Evolutionary conservation across 1,140 invertebrate genomes (phyloP).

Genomic region (Diploscapter pachys): DNA sequence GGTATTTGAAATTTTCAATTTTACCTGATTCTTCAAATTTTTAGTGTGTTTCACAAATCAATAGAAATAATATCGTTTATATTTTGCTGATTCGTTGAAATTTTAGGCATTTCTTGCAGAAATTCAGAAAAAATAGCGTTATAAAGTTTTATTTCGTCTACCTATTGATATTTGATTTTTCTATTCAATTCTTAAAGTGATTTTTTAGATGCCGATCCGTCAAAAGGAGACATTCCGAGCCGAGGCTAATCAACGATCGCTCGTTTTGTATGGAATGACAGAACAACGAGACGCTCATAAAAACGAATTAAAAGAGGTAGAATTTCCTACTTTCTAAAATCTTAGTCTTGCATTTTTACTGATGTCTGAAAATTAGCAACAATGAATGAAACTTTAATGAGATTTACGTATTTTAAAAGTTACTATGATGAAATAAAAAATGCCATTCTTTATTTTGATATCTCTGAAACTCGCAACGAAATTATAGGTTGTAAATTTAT

Average conservation of each 20-base stretch:
- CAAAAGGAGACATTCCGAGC: conserved; percentile 7
- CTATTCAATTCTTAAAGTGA: not conserved
- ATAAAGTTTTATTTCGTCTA: not conserved
- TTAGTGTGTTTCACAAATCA: no score
- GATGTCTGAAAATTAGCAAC: no score
- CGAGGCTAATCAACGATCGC: conserved; percentile 11
- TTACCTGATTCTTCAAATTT: no score
- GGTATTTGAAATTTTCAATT: not conserved
- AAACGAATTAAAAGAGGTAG: conserved; percentile 6
- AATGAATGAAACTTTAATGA: no score
- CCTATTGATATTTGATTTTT: conserved; percentile 5
- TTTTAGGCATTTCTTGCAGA: not conserved
- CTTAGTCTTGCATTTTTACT: no score
- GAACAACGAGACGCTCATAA: not conserved
- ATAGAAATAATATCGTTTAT: no score
- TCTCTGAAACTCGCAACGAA: no score
- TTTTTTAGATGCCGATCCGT: conserved; percentile 8
- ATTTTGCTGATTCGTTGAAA: no score
- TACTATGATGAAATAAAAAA: no score
- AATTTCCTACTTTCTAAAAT: not conserved
- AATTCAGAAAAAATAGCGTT: not conserved
- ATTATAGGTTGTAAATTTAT: no score
- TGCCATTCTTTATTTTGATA: no score
- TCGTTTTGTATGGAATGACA: conserved; percentile 5
- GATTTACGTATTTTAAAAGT: no score